Evolutionary conservation across 2,888 invertebrate species (phyloP), one percentile per base, ranked within the genome.

Genomic region (Sarcophaga rosellei): DNA sequence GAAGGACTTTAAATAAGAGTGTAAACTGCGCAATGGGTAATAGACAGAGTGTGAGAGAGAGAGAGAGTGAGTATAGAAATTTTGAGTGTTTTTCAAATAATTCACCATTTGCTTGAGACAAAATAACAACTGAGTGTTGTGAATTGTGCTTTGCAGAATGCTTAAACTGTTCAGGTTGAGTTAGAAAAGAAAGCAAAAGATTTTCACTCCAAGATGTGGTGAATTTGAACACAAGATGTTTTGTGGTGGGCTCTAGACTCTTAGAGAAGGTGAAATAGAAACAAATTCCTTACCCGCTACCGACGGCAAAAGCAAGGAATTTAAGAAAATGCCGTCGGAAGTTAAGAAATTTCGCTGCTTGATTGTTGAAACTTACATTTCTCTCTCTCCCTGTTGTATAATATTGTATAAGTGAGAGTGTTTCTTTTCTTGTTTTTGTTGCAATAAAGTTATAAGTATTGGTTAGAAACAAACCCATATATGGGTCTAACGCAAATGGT

Each of bases 141-240:
- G 4, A 15, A 3, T 47, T 44, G n/a, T 77, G 35, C 6, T 35
- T 72, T 61, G 20, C 62, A 72, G 66, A 35, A 21, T 61, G 8
- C 17, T 70, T 74, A 62, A 76, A 35, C 57, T 68, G 23, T 17
- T 77, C n/a, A 74, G 59, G 59, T 73, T 21, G 69, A 73, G 66
- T 68, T 11, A n/a, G 10, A 45, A 12, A 72, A 62, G 1, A 61
- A 66, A 0, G 23, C 3, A 74, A 70, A 72, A 70, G 59, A 23
- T 76, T 17, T 61, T 44, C 57, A 77, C 81, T 84, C 69, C 47
- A 89, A 89, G 88, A 88, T 87, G 88, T 89, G 88, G 86, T 88
- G 88, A 87, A 84, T 78, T 82, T 53, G 65, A 25, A 70, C 44
- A n/a, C 15, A 87, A 87, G 87, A 86, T 80, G 84, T 85, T 81